Conservation (phyloP, 2,888 invertebrate species). For the Neoascia interrupta region DNA sequence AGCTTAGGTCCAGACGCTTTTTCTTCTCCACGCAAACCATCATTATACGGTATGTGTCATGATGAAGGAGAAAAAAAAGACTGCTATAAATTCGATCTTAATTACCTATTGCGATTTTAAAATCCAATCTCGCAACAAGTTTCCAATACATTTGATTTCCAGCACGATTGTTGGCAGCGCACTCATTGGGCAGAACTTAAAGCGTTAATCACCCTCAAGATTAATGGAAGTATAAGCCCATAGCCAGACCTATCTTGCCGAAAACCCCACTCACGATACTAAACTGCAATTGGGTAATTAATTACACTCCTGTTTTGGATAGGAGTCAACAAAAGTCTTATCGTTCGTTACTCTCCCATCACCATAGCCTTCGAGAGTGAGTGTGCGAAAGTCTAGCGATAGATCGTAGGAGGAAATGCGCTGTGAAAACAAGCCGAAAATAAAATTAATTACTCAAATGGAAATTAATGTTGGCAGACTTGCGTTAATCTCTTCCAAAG, state of each 20-base stretch:
- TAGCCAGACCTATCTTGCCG: neutral
- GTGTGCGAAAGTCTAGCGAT: neutral
- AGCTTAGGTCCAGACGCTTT: no score
- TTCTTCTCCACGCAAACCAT: no score
- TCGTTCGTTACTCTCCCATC: neutral
- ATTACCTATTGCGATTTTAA: no score
- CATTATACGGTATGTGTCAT: no score
- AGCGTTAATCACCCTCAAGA: slow-evolving; percentile 29
- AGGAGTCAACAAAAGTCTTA: slow-evolving; percentile 49
- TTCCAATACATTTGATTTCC: neutral
- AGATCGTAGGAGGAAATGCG: no score
- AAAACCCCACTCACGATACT: neutral
- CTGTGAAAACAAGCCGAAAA: slow-evolving; percentile 29
- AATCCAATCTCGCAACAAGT: neutral
- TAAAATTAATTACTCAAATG: slow-evolving; percentile 67
- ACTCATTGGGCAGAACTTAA: slow-evolving; percentile 18
- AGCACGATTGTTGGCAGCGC: no score
- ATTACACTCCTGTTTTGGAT: slow-evolving; percentile 42
- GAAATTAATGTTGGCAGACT: slow-evolving; percentile 62
- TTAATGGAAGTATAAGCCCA: slow-evolving; percentile 33
- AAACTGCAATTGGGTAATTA: slow-evolving; percentile 40
- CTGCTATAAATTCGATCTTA: no score
- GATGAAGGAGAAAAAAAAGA: no score
- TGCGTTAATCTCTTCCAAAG: slow-evolving; percentile 56
- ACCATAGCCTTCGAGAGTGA: neutral